Percentiles rank a stretch among this genome's conserved stretches.
These are phyloP conservation scores for Limanda limanda DNA, from an alignment of 2,113 vertebrate species.

Conservation along the genomic window DNA sequence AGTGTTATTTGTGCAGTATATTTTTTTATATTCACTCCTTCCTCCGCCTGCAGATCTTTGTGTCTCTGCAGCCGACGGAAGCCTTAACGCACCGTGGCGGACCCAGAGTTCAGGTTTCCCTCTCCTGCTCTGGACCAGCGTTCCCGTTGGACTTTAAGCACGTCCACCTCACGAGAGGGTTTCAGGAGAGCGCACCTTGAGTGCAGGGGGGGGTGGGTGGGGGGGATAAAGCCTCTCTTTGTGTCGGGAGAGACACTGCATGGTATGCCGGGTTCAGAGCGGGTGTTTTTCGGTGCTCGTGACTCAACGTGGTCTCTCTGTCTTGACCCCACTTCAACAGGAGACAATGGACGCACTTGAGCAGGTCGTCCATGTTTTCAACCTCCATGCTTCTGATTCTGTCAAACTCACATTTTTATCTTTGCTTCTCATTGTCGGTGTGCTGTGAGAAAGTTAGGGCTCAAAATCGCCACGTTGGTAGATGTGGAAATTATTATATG, in stretches of 20 bases:
- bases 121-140: constrained; percentile 31
- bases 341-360: constrained; percentile 76
- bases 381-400: constrained; percentile 34
- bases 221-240: constrained; percentile 74
- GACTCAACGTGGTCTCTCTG: constrained; percentile 56
- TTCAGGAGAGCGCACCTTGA: constrained; percentile 64
- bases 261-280: constrained; percentile 67
- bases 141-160: constrained; percentile 67
- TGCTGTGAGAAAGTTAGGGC: background rate
- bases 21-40: constrained; percentile 67
- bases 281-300: constrained; percentile 52
- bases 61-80: constrained; percentile 16
- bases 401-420: constrained; percentile 21
- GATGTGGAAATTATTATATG: too few relatives aligned
- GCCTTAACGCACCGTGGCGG: constrained; percentile 33
- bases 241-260: constrained; percentile 50
- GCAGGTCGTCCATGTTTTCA: constrained; percentile 54
- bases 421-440: background rate
- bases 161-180: constrained; percentile 63
- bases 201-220: constrained; percentile 50
- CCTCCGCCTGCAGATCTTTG: constrained; percentile 51
- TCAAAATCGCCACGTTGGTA: background rate
- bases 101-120: constrained; percentile 44
- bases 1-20: constrained; percentile 81
- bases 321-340: constrained; percentile 78